Evolutionary conservation across 2,888 invertebrate genomes (phyloP), one percentile per base, ranked within the genome.

Genomic region (Drosophila conformis): DNA sequence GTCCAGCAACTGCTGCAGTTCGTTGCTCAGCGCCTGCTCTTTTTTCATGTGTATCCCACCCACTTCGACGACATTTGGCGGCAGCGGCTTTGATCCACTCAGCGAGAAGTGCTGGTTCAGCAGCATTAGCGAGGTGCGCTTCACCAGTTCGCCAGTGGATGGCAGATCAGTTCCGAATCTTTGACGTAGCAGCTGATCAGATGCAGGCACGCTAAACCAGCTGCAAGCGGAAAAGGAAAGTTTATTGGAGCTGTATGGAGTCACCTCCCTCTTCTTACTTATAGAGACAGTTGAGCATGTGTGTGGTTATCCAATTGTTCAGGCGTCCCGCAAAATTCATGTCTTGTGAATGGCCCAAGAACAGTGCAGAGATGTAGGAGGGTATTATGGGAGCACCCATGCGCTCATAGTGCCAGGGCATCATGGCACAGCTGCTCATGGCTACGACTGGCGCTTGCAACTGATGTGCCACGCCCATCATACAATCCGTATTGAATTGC

Each of bases 401-500:
- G n/a, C 95, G 93, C 29, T 93, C 92, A 64, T 94, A 94, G 57
- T 94, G 93, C 94, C 95, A 96, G 0, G 95, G 95, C 94, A 95
- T 94, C 51, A 95, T 65, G 13, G 94, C 93, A 79, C 94, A 94
- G 2, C 95, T 92, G 76, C 91, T 90, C n/a, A 92, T 57, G 0
- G 83, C 92, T 0, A 96, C 93, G 2, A 95, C 94, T 0, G 96
- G 96, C 0, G 95, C 95, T 49, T 94, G 91, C 13, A 96, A 94
- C 78, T 95, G 94, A 83, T 96, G 94, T 0, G 95, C 95, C 36
- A 97, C 91, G 2, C 95, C 95, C 77, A 96, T 92, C 88, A 95
- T 95, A 88, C 97, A 96, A 85, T 97, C 96, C 61, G 94, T 95
- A 79, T 96, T 96, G 87, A 97, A 97, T 52, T 94, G 94, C 91